Percentiles rank a stretch among this genome's conserved stretches.
Evolutionary conservation across 2,888 invertebrate genomes (phyloP).

Genomic region (Sinodicranocentrus sp.): DNA sequence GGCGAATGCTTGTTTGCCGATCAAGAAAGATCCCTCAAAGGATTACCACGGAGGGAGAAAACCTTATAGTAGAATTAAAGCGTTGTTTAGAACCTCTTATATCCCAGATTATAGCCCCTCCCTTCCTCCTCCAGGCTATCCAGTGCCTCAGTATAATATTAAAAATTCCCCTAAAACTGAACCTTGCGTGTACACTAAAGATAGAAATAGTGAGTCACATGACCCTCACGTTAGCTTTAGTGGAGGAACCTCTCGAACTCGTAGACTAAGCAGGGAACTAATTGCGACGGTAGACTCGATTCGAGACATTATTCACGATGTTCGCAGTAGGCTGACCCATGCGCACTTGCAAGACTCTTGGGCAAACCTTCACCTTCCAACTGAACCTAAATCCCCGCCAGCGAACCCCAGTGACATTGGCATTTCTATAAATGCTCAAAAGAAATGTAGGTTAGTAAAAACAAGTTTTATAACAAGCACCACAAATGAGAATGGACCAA

Average conservation of each 20-base stretch:
- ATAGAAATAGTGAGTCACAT: not conserved
- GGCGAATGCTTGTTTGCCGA: too few species aligned
- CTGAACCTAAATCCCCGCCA: too few species aligned
- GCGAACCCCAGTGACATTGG: not conserved
- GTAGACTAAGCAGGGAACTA: conserved; percentile 70
- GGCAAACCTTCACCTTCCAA: conserved; percentile 59
- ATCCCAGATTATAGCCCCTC: not conserved
- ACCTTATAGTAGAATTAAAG: conserved; percentile 18
- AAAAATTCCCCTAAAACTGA: too few species aligned
- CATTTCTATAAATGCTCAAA: too few species aligned
- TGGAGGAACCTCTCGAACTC: not conserved
- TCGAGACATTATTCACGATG: conserved; percentile 71
- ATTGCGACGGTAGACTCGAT: conserved; percentile 73
- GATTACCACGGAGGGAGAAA: not conserved
- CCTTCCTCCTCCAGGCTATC: too few species aligned
- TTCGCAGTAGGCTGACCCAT: conserved; percentile 51
- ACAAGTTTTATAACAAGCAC: too few species aligned
- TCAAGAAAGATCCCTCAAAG: not conserved
- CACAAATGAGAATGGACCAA: too few species aligned
- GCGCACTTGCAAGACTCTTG: conserved; percentile 68
- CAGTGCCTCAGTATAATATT: too few species aligned
- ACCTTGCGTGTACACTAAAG: too few species aligned
- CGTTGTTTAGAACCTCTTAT: not conserved
- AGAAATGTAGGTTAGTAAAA: too few species aligned
- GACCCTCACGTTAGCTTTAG: too few species aligned